These are phyloP conservation scores for Telenomus remus DNA, from an alignment of 1,140 invertebrate species.

Conservation along the genomic window DNA sequence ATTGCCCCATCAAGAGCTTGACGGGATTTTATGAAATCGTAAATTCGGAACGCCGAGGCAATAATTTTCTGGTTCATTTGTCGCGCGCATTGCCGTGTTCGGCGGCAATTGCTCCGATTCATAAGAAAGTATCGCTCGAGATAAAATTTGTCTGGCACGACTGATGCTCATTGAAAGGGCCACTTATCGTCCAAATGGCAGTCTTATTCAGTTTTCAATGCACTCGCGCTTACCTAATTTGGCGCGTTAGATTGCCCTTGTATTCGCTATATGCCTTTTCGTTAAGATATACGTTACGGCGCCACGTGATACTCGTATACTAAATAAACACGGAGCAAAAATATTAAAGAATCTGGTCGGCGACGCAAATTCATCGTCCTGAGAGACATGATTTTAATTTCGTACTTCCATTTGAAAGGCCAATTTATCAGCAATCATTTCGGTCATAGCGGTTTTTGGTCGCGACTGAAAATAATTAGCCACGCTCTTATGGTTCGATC, in stretches of 20 bases:
- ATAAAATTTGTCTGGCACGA: constrained; percentile 54
- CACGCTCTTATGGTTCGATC: too few relatives aligned
- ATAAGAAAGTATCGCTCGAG: constrained; percentile 31
- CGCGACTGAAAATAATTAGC: too few relatives aligned
- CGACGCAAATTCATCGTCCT: background rate
- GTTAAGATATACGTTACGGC: constrained; percentile 31
- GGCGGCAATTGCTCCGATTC: constrained; percentile 34
- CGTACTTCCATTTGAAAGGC: too few relatives aligned
- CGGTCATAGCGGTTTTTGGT: too few relatives aligned
- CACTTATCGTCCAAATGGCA: constrained; percentile 51
- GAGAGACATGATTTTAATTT: too few relatives aligned
- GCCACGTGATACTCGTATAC: constrained; percentile 12
- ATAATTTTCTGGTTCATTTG: constrained; percentile 37
- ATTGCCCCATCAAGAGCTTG: background rate
- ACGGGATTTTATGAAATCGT: constrained; percentile 10
- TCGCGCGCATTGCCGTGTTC: constrained; percentile 13
- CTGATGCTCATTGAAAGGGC: constrained; percentile 43
- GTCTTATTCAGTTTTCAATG: constrained; percentile 48
- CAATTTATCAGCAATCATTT: too few relatives aligned
- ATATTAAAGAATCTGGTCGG: background rate
- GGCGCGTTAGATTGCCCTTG: constrained; percentile 42
- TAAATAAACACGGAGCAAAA: background rate
- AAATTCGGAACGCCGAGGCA: constrained; percentile 17
- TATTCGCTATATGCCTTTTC: constrained; percentile 26
- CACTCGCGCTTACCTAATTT: constrained; percentile 52